Conservation (phyloP, 2,888 invertebrate species). For the Cloeon dipterum region DNA sequence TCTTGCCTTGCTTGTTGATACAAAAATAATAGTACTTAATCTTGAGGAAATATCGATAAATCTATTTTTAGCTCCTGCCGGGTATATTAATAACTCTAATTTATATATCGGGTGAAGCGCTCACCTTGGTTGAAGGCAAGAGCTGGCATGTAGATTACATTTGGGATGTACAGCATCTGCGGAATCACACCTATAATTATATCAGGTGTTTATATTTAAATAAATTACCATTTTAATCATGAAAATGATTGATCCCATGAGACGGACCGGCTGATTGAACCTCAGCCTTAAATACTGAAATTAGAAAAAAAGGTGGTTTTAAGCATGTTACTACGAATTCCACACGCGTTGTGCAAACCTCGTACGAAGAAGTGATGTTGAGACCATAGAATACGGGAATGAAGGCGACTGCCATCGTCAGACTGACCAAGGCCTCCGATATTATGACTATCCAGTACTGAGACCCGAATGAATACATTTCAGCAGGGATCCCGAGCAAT, state of each 20-base stretch:
- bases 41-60: too few relatives aligned
- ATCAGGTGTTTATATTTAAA: too few relatives aligned
- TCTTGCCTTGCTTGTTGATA: too few relatives aligned
- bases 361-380: slow-evolving; percentile 58
- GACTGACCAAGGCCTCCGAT: slow-evolving; percentile 41
- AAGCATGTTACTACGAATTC: too few relatives aligned
- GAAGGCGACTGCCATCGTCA: slow-evolving; percentile 42
- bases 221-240: slow-evolving; percentile 44
- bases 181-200: neutral
- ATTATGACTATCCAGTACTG: slow-evolving; percentile 58
- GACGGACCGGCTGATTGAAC: slow-evolving; percentile 39
- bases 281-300: slow-evolving; percentile 43
- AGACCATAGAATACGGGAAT: slow-evolving; percentile 59
- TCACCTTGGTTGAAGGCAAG: slow-evolving; percentile 5
- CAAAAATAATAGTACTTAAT: too few relatives aligned
- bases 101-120: too few relatives aligned
- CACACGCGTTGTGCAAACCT: too few relatives aligned
- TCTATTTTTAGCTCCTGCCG: too few relatives aligned
- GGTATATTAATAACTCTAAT: too few relatives aligned
- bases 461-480: slow-evolving; percentile 67
- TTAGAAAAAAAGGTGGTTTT: too few relatives aligned
- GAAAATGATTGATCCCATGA: slow-evolving; percentile 43
- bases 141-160: slow-evolving; percentile 4
- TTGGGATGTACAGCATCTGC: slow-evolving; percentile 3
- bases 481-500: slow-evolving; percentile 65